Conservation (phyloP, 2,888 invertebrate genomes). For the Netelia melanura region DNA sequence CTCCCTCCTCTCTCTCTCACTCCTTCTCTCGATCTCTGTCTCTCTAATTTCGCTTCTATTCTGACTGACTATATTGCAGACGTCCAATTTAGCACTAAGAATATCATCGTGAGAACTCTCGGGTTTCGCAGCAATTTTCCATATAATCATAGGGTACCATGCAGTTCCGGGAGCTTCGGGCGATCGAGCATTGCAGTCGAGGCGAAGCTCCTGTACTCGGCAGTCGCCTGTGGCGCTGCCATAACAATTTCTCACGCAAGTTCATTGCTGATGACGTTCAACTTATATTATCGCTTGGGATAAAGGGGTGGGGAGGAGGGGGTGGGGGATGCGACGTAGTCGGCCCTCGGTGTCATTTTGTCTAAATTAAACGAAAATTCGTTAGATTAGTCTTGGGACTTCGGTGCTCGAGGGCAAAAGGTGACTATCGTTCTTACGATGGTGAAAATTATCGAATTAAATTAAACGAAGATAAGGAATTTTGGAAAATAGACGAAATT, state of each 20-base stretch:
- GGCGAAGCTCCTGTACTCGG: constrained; percentile 23
- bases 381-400: constrained; percentile 47
- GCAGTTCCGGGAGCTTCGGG: constrained; percentile 55
- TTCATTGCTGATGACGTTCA: constrained; percentile 62
- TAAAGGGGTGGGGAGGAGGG: constrained; percentile 9
- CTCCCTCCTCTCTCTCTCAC: background rate
- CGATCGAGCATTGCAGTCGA: constrained; percentile 44
- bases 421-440: constrained; percentile 24
- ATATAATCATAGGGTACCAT: constrained; percentile 49
- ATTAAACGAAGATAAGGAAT: constrained; percentile 27
- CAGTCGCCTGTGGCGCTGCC: constrained; percentile 53
- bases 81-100: constrained; percentile 50
- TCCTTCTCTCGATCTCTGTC: constrained; percentile 16
- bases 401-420: constrained; percentile 25
- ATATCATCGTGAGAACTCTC: constrained; percentile 51
- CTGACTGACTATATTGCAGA: background rate
- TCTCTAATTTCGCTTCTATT: constrained; percentile 7
- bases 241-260: constrained; percentile 65
- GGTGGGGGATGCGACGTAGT: background rate
- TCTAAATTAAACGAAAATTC: constrained; percentile 65
- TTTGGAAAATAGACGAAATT: background rate
- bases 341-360: constrained; percentile 42
- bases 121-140: constrained; percentile 59
- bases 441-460: constrained; percentile 44
- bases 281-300: constrained; percentile 40